A percentile compares a stretch with the other conserved stretches of the same genome.
These are phyloP conservation scores for Eidolon helvum DNA, from an alignment of 2,113 vertebrate genomes.

Conservation along the genomic window DNA sequence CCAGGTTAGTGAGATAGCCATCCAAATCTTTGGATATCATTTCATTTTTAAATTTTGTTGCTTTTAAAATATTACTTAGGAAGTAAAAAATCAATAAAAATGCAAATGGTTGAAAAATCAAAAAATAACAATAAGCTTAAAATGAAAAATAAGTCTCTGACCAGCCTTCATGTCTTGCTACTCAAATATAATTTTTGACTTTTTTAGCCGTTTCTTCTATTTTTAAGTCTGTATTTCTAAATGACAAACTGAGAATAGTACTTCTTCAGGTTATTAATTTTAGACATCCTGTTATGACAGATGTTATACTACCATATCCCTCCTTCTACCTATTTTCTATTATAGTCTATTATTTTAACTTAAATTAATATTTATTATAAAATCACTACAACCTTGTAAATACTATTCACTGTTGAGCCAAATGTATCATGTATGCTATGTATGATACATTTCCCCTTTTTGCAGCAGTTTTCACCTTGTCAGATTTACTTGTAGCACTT, in stretches of 20 bases:
- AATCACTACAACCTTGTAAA: not conserved
- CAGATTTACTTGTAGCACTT: not conserved
- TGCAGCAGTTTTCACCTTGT: not conserved
- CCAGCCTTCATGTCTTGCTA: not conserved
- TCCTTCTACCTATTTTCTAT: not conserved
- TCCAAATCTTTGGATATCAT: not conserved
- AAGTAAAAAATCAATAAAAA: not conserved
- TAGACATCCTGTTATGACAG: not conserved
- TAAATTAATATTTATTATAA: not conserved
- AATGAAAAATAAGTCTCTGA: not conserved
- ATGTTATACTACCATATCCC: not conserved
- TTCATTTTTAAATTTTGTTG: not conserved
- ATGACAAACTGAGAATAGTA: not conserved
- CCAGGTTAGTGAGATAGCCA: not conserved
- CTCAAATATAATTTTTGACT: not conserved
- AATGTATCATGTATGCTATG: not conserved
- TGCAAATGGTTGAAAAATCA: conserved; percentile 6
- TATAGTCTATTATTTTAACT: not conserved
- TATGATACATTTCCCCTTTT: not conserved
- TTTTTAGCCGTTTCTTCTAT: not conserved
- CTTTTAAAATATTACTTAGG: not conserved
- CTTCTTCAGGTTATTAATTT: conserved; percentile 41
- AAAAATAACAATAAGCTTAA: conserved; percentile 6
- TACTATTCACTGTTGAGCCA: not conserved
- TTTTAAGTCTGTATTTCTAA: not conserved